Percentiles rank a stretch among this genome's conserved stretches.
phyloP scores from a whole-genome alignment of 2,113 vertebrate genomes.

The Dendropsophus ebraccatus region DNA sequence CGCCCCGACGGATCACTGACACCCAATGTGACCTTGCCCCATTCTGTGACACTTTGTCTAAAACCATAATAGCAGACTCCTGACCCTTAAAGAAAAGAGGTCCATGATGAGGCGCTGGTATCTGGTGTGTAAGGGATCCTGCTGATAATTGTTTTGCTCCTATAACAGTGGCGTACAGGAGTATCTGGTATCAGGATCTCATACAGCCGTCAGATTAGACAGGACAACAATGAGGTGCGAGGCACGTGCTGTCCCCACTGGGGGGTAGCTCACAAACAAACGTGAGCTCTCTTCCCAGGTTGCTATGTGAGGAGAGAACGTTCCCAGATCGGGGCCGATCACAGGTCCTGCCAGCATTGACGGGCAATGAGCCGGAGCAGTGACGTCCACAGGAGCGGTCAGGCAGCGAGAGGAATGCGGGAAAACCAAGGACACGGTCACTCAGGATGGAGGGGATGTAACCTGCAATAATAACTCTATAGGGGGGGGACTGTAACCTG shows the following conservation, averaged over 20 bases:
- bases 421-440: background rate
- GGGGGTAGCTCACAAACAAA: background rate
- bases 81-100: no score
- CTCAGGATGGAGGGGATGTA: background rate
- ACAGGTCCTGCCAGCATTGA: background rate
- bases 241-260: background rate
- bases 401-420: background rate
- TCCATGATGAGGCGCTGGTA: no score
- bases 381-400: background rate
- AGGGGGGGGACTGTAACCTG: no score
- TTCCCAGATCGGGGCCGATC: background rate
- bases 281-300: no score
- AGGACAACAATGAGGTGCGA: background rate
- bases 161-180: background rate
- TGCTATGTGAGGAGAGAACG: background rate
- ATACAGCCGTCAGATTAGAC: background rate
- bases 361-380: conserved; percentile 13
- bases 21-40: no score
- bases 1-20: no score
- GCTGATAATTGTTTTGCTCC: no score
- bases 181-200: background rate
- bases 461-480: no score
- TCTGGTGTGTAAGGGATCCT: no score
- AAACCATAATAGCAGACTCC: no score
- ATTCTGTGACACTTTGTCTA: no score